phyloP scores from a whole-genome alignment of 2,888 invertebrate genomes.

The Agrypnus murinus region DNA sequence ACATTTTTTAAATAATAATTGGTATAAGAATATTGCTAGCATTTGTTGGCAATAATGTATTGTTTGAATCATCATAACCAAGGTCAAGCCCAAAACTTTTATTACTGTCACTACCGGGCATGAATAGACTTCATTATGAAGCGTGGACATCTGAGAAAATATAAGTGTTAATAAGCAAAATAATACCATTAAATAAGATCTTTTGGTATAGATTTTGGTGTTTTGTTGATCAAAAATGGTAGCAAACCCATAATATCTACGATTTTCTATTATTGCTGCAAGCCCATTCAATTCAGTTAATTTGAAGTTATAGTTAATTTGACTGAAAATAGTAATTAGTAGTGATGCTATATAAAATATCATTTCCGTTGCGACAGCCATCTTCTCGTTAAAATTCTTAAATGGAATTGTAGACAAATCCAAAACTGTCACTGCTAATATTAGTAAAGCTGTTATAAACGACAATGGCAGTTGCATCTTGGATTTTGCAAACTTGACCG shows the following conservation, averaged over 20 bases:
- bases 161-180: not conserved
- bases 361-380: not conserved
- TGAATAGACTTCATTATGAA: not conserved
- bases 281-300: constrained; percentile 1
- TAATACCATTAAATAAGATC: not conserved
- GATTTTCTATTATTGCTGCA: not conserved
- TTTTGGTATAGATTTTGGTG: not conserved
- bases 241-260: too few relatives aligned
- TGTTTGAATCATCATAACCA: not conserved
- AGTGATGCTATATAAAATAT: not conserved
- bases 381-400: not conserved
- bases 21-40: not conserved
- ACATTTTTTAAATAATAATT: not conserved
- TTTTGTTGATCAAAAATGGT: not conserved
- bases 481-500: constrained; percentile 6
- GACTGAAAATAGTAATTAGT: not conserved
- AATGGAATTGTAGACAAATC: not conserved
- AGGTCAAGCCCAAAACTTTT: not conserved
- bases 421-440: not conserved
- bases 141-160: too few relatives aligned
- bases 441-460: not conserved
- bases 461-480: not conserved
- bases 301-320: not conserved
- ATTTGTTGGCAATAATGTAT: not conserved
- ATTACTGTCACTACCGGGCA: not conserved